Evolutionary conservation across 23 tunicate genomes (phyloP), one percentile per base, ranked within the genome.

Genomic region (Clavelina lepadiformis): DNA sequence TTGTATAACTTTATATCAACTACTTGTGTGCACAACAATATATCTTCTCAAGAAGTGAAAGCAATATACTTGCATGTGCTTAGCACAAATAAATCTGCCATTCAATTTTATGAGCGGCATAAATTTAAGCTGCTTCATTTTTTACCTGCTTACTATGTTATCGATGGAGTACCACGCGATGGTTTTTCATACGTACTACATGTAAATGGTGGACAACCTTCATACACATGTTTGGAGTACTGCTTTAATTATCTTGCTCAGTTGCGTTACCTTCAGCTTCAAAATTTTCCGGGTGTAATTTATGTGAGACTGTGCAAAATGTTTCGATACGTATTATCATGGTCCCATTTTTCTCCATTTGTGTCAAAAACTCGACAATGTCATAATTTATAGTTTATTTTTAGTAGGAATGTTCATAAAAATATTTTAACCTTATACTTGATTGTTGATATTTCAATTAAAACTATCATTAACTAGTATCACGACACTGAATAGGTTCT

Each of bases 101-200:
- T 87, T 19, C 52, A 71, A 44, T 87, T 87, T 73, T 87, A 87
- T 45, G 61, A 75, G 58, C 67, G 69, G 37, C 77, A 80, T 24
- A 79, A 74, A 24, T 87, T 87, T 68, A 56, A 74, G 61, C 52
- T 76, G 36, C 66, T 71, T 57, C 80, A 80, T 37, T 87, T 61
- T 68, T 56, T 87, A 15, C 82, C 73, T 56, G 52, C 86, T 0
- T 87, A 87, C 51, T 87, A 87, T 68, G 56, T 87, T n/a, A 87
- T 87, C 31, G 54, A 87, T 45, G 73, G 78, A 1, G 28, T 24
- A 20, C 65, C 71, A 5, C 65, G 65, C 19, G 86, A 87, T 73
- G 96, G 96, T 1, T 87, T 33, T 73, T 87, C 96, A 5, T 87
- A 87, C 60, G 86, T 87, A 61, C 70, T 87, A 38, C 66, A 87